Evolutionary conservation across 2,888 invertebrate genomes (phyloP).

Genomic region (Eupithecia pulchellata): DNA sequence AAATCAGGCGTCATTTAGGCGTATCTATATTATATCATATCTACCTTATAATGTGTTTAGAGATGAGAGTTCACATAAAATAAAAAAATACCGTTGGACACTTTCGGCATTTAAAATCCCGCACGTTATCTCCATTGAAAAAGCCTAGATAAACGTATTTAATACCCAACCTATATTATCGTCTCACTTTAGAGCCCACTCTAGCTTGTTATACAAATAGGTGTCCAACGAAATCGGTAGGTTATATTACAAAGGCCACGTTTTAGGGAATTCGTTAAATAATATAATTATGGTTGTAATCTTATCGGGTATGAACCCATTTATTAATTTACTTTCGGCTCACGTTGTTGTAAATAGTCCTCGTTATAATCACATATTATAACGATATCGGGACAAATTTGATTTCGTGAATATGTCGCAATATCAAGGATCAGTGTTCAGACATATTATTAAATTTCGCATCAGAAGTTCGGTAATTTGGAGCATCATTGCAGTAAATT

Average conservation of each 20-base stretch:
- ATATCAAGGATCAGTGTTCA: constrained; percentile 57
- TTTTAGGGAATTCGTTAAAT: background rate
- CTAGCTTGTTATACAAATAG: background rate
- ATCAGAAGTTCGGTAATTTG: background rate
- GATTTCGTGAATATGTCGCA: constrained; percentile 51
- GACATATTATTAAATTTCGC: constrained; percentile 68
- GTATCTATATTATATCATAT: too few relatives aligned
- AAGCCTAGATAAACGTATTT: background rate
- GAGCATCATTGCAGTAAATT: background rate
- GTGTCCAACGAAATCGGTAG: background rate
- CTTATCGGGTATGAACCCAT: background rate
- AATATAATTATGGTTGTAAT: constrained; percentile 2
- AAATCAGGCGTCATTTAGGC: background rate
- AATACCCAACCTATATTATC: background rate
- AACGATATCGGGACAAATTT: constrained; percentile 47
- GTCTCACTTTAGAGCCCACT: background rate
- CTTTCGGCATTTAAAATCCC: background rate
- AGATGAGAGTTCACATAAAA: too few relatives aligned
- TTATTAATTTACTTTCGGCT: constrained; percentile 35
- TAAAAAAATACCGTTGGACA: too few relatives aligned
- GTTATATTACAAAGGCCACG: background rate
- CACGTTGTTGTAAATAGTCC: constrained; percentile 4
- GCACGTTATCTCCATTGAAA: background rate
- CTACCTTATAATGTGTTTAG: too few relatives aligned
- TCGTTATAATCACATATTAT: constrained; percentile 35